A percentile compares a stretch with the other conserved stretches of the same genome.
These are phyloP conservation scores for Ophraella communa DNA, from an alignment of 2,888 invertebrate species.

Conservation along the genomic window DNA sequence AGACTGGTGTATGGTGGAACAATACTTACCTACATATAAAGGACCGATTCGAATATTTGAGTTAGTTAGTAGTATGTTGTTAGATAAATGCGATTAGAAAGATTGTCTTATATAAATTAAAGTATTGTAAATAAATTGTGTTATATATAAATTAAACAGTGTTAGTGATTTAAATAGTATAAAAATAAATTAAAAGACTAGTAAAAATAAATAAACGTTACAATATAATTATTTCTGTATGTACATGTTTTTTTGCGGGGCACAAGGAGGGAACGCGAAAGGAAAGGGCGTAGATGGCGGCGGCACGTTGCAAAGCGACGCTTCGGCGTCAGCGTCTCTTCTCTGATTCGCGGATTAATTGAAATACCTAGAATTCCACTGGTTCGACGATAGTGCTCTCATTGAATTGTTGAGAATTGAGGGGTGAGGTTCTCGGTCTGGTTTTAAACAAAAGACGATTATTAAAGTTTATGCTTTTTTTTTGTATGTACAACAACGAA, in stretches of 20 bases:
- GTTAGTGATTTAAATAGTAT: too few relatives aligned
- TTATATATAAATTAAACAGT: too few relatives aligned
- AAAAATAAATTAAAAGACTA: too few relatives aligned
- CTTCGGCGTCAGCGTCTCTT: conserved; percentile 49
- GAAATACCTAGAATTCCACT: conserved; percentile 61
- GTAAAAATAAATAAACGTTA: too few relatives aligned
- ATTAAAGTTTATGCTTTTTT: conserved; percentile 1
- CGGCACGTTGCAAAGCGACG: conserved; percentile 39
- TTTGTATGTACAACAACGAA: neutral
- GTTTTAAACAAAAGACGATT: conserved; percentile 10
- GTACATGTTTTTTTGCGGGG: neutral
- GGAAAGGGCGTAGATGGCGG: conserved; percentile 12
- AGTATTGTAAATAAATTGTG: too few relatives aligned
- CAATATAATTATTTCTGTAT: too few relatives aligned
- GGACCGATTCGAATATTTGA: too few relatives aligned
- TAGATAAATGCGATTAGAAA: too few relatives aligned
- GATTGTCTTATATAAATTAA: too few relatives aligned
- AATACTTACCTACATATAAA: too few relatives aligned
- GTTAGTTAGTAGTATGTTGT: too few relatives aligned
- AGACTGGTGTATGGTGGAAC: too few relatives aligned
- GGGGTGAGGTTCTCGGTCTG: neutral
- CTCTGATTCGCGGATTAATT: conserved; percentile 62
- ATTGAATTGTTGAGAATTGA: neutral
- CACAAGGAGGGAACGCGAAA: neutral
- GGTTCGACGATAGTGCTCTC: conserved; percentile 49